These are phyloP conservation scores for Cephalophus harveyi DNA, from an alignment of 2,113 vertebrate genomes.

Conservation along the genomic window DNA sequence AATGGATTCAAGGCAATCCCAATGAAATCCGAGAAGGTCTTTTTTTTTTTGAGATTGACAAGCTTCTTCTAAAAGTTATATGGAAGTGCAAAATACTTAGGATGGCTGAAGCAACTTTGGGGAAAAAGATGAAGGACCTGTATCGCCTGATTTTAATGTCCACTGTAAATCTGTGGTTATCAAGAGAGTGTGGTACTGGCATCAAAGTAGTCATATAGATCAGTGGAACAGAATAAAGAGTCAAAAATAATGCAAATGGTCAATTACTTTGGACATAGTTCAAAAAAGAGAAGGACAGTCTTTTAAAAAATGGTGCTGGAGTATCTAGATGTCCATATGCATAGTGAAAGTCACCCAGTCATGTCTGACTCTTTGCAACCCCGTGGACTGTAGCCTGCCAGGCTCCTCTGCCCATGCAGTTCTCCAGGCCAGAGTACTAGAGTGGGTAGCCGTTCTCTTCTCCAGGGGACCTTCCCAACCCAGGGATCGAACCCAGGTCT, in stretches of 20 bases:
- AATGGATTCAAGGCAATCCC: neutral
- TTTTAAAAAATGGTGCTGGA: neutral
- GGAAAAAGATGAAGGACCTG: neutral
- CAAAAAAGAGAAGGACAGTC: neutral
- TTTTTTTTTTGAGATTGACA: neutral
- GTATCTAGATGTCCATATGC: neutral
- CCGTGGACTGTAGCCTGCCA: neutral
- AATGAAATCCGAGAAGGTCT: neutral
- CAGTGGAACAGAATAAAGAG: neutral
- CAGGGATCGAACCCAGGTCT: neutral
- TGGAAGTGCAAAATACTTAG: neutral
- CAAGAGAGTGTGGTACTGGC: neutral
- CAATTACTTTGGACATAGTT: neutral
- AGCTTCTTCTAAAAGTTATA: neutral
- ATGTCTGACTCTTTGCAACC: neutral
- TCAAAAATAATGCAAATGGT: neutral
- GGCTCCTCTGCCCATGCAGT: neutral
- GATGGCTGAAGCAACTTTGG: neutral
- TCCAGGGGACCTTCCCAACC: neutral
- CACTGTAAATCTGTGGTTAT: neutral
- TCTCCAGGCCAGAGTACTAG: neutral
- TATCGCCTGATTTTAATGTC: neutral
- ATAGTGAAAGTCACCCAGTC: neutral
- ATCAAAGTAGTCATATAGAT: neutral
- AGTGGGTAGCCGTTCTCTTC: neutral